Conservation (phyloP, 2,113 vertebrate species). For the Emberiza fucata region DNA sequence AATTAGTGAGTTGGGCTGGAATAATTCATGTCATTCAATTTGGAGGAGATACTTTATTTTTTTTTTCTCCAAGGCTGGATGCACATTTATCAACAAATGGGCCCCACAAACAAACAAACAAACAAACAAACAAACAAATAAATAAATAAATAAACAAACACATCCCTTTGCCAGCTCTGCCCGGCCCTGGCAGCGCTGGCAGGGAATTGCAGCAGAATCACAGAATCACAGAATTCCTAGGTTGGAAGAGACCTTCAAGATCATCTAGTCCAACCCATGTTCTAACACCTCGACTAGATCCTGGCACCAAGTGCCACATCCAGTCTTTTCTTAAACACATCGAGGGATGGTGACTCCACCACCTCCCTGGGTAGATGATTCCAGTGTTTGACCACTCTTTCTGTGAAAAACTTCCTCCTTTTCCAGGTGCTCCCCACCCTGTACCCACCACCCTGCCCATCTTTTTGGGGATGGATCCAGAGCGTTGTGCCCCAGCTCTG, state of each 20-base stretch:
- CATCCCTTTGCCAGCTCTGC: background rate
- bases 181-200: background rate
- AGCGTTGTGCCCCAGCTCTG: accelerated
- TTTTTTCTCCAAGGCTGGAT: background rate
- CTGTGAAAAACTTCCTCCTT: no score
- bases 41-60: slow-evolving; percentile 22
- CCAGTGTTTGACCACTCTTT: no score
- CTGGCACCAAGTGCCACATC: no score
- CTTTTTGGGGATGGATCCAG: background rate
- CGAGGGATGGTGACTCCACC: no score
- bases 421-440: background rate
- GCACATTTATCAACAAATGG: background rate
- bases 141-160: background rate
- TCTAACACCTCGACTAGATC: no score
- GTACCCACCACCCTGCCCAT: background rate
- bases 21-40: slow-evolving; percentile 73
- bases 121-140: background rate
- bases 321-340: no score
- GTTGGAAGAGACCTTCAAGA: no score
- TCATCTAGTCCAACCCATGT: no score
- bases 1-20: slow-evolving; percentile 76
- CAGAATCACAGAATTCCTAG: no score
- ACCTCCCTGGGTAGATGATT: no score
- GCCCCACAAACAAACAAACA: background rate
- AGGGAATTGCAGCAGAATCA: background rate